Percentiles rank a stretch among this genome's conserved stretches.
Evolutionary conservation across 1,140 invertebrate genomes (phyloP).

Genomic region (Coboldia fuscipes): DNA sequence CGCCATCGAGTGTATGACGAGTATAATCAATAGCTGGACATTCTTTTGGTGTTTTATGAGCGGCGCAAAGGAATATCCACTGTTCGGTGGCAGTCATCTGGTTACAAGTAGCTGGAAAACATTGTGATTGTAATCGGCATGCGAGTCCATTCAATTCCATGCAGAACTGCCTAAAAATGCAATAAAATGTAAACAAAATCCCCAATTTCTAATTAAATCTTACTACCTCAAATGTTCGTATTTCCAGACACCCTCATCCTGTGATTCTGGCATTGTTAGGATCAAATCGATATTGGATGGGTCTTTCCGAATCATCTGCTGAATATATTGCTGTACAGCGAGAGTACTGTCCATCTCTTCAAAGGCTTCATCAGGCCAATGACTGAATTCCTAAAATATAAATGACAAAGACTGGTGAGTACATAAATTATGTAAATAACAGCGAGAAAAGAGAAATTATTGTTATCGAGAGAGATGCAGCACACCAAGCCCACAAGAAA

Average conservation of each 20-base stretch:
- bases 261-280: conserved; percentile 83
- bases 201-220: neutral
- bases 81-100: conserved; percentile 99
- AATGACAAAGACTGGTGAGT: conserved; percentile 1
- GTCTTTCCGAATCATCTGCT: conserved; percentile 88
- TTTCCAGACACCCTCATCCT: conserved; percentile 99
- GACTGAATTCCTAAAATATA: conserved; percentile 69
- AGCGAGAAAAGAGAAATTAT: neutral
- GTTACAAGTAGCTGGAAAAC: conserved; percentile 87
- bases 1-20: conserved; percentile 95
- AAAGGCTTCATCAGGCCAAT: conserved; percentile 94
- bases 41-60: conserved; percentile 99
- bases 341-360: conserved; percentile 99
- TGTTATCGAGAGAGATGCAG: conserved; percentile 1
- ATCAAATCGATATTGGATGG: conserved; percentile 87
- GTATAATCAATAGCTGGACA: conserved; percentile 99
- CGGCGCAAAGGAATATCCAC: conserved; percentile 99
- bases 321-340: conserved; percentile 97
- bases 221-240: conserved; percentile 94
- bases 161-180: conserved; percentile 72
- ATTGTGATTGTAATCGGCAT: conserved; percentile 81
- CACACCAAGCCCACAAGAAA: neutral
- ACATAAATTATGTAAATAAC: conserved; percentile 1
- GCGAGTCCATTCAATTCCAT: conserved; percentile 97
- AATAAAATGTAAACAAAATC: neutral